Evolutionary conservation across 2,888 invertebrate species (phyloP).

Genomic region (Pristionchus japonicus): DNA sequence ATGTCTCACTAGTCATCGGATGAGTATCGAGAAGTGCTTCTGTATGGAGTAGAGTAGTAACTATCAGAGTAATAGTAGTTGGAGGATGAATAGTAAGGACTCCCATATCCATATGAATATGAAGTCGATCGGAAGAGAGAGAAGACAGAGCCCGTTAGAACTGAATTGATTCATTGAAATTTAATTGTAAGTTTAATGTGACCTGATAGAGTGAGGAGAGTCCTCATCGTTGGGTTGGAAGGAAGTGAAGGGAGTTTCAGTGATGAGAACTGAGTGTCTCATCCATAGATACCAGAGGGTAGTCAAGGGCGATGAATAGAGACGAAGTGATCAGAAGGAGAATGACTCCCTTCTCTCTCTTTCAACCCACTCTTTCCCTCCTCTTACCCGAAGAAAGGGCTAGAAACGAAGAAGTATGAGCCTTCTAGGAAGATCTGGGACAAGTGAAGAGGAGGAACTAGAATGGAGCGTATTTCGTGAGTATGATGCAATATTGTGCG

Average conservation of each 20-base stretch:
- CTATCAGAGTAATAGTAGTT: not conserved
- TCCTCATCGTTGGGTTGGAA: not conserved
- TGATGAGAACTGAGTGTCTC: not conserved
- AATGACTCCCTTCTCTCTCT: not conserved
- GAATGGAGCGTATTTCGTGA: not conserved
- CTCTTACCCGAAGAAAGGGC: not conserved
- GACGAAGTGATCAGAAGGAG: not conserved
- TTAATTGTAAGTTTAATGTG: not conserved
- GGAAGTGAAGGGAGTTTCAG: constrained; percentile 15
- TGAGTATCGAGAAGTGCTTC: not conserved
- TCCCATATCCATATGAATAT: not conserved
- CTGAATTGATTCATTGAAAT: not conserved
- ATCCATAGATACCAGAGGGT: constrained; percentile 23
- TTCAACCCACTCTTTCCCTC: not conserved
- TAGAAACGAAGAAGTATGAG: not conserved
- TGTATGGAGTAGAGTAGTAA: not conserved
- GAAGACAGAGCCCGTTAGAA: not conserved
- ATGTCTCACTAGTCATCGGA: not conserved
- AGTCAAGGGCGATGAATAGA: constrained; percentile 26
- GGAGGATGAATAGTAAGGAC: constrained; percentile 12
- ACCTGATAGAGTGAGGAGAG: constrained; percentile 19
- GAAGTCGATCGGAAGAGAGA: not conserved
- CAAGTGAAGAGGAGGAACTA: not conserved
- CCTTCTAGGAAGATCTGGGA: not conserved
- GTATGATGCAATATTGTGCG: not conserved